Evolutionary conservation across 2,113 vertebrate genomes (phyloP).

Genomic region (Prionailurus bengalensis): DNA sequence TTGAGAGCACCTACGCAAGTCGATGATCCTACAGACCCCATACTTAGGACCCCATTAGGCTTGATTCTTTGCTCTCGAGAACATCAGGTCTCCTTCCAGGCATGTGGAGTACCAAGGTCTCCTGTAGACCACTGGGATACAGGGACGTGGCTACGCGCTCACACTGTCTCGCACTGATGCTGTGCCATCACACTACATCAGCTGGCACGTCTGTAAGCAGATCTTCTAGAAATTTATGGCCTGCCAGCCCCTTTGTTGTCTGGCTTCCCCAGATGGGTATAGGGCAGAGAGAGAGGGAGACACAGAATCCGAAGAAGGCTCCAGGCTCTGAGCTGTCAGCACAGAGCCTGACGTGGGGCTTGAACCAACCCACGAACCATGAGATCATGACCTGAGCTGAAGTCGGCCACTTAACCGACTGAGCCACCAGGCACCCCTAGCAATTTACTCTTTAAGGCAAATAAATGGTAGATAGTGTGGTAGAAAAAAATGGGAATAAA

Average conservation of each 20-base stretch:
- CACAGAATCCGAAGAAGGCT: too few relatives aligned
- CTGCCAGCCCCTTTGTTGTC: rapidly evolving
- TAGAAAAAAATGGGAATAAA: not conserved
- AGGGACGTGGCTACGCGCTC: not conserved
- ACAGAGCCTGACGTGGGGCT: too few relatives aligned
- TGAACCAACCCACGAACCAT: too few relatives aligned
- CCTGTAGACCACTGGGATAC: not conserved
- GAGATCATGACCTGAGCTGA: too few relatives aligned
- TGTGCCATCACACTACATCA: not conserved
- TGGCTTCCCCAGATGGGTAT: not conserved
- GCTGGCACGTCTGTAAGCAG: not conserved
- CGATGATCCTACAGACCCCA: rapidly evolving
- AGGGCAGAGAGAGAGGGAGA: too few relatives aligned
- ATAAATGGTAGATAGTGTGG: not conserved
- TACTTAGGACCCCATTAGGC: rapidly evolving
- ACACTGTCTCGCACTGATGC: not conserved
- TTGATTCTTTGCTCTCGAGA: not conserved
- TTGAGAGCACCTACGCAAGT: not conserved
- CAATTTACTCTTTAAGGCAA: slow-evolving; percentile 55
- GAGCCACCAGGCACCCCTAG: not conserved
- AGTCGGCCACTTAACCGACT: too few relatives aligned
- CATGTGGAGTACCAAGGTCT: not conserved
- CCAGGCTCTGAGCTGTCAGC: too few relatives aligned
- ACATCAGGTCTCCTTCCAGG: not conserved
- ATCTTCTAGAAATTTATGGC: not conserved